Percentiles rank a stretch among this genome's conserved stretches.
Evolutionary conservation across 2,888 invertebrate species (phyloP).

Genomic region (Diploptera punctata): DNA sequence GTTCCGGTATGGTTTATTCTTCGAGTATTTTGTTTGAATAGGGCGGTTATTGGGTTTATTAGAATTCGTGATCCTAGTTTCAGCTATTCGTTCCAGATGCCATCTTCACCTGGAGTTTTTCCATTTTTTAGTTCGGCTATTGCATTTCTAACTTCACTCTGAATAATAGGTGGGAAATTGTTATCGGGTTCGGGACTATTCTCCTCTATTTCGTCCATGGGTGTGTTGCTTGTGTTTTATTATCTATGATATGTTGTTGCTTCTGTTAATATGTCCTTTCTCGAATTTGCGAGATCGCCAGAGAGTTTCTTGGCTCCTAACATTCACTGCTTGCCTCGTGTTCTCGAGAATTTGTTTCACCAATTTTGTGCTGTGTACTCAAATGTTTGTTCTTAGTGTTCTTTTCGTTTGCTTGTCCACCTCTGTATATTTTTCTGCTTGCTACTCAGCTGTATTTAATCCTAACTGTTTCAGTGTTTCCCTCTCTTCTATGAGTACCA

Average conservation of each 20-base stretch:
- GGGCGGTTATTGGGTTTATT: too few relatives aligned
- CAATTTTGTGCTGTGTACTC: neutral
- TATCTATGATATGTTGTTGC: neutral
- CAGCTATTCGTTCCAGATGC: neutral
- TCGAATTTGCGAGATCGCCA: neutral
- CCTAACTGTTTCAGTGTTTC: neutral
- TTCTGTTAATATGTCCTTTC: neutral
- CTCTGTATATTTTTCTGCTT: slow-evolving; percentile 1
- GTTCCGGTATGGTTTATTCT: neutral
- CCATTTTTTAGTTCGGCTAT: neutral
- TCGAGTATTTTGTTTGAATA: too few relatives aligned
- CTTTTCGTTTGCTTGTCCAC: too few relatives aligned
- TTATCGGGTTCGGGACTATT: neutral
- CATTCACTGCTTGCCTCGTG: neutral
- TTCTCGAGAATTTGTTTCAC: neutral
- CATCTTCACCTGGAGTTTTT: neutral
- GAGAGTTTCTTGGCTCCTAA: neutral
- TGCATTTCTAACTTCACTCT: too few relatives aligned
- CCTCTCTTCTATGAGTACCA: neutral
- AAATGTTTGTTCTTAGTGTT: too few relatives aligned
- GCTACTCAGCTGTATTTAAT: neutral
- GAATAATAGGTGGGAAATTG: neutral
- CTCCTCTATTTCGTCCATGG: neutral
- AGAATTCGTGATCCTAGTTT: neutral
- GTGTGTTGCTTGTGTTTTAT: neutral